phyloP scores from a whole-genome alignment of 2,888 invertebrate genomes.

The Galeopsomyia nigrocyanea region DNA sequence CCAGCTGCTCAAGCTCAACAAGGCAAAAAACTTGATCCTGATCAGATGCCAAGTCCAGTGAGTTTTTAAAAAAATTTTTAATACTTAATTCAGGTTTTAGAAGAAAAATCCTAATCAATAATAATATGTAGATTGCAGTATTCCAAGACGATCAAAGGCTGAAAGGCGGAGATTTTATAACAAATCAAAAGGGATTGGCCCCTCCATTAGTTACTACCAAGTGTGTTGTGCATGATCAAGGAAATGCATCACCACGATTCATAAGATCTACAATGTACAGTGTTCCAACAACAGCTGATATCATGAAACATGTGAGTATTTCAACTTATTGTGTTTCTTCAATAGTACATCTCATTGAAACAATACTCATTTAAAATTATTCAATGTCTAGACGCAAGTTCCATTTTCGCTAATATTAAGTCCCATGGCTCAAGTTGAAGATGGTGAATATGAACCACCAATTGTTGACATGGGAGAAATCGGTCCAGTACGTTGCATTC shows the following conservation, averaged over 20 bases:
- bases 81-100: slow-evolving; percentile 1
- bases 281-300: slow-evolving; percentile 93
- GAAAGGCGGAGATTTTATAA: slow-evolving; percentile 87
- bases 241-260: slow-evolving; percentile 83
- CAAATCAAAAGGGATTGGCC: slow-evolving; percentile 87
- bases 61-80: slow-evolving; percentile 60
- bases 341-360: neutral
- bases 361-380: no score
- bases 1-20: slow-evolving; percentile 64
- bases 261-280: slow-evolving; percentile 96
- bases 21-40: slow-evolving; percentile 84
- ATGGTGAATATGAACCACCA: slow-evolving; percentile 83
- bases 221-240: slow-evolving; percentile 93
- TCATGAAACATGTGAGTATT: slow-evolving; percentile 82
- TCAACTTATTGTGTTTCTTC: slow-evolving; percentile 6
- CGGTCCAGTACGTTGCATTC: slow-evolving; percentile 95
- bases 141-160: slow-evolving; percentile 90
- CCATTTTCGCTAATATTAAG: slow-evolving; percentile 93
- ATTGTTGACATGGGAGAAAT: slow-evolving; percentile 91
- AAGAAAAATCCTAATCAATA: neutral
- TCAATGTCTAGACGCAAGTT: slow-evolving; percentile 77
- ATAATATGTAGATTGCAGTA: slow-evolving; percentile 82
- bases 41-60: slow-evolving; percentile 96
- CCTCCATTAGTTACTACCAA: slow-evolving; percentile 97
- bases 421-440: slow-evolving; percentile 86